Evolutionary conservation across 2,888 invertebrate genomes (phyloP).

Genomic region (Podabrus alpinus): DNA sequence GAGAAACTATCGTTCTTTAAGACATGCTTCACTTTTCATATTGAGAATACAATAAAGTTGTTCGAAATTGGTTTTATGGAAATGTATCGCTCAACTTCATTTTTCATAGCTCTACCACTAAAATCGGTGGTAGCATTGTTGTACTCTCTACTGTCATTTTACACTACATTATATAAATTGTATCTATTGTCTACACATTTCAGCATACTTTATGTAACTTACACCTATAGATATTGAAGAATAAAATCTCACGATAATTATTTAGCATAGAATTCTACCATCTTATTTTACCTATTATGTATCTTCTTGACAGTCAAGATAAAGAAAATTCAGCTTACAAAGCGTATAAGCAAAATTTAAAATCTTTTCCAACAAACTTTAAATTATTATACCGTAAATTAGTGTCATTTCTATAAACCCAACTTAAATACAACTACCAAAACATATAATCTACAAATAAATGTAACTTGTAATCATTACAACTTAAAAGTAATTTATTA

Average conservation of each 20-base stretch:
- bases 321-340: not conserved
- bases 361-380: not conserved
- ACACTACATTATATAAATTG: not conserved
- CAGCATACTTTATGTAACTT: not conserved
- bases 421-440: not conserved
- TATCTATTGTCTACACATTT: not conserved
- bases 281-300: not conserved
- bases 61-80: conserved; percentile 4
- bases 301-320: not conserved
- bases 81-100: conserved; percentile 3
- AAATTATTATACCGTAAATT: not conserved
- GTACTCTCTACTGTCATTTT: not conserved
- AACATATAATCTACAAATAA: not conserved
- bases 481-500: too few relatives aligned
- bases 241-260: not conserved
- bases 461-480: not conserved
- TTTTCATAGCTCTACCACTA: conserved; percentile 1
- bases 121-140: conserved; percentile 1
- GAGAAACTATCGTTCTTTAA: conserved; percentile 4
- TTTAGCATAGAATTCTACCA: not conserved
- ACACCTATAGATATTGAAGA: not conserved
- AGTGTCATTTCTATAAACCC: not conserved
- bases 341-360: not conserved
- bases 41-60: not conserved
- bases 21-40: conserved; percentile 3